A percentile compares a stretch with the other conserved stretches of the same genome.
Conservation (phyloP, 2,113 vertebrate genomes). For the Leucopsar rothschildi region DNA sequence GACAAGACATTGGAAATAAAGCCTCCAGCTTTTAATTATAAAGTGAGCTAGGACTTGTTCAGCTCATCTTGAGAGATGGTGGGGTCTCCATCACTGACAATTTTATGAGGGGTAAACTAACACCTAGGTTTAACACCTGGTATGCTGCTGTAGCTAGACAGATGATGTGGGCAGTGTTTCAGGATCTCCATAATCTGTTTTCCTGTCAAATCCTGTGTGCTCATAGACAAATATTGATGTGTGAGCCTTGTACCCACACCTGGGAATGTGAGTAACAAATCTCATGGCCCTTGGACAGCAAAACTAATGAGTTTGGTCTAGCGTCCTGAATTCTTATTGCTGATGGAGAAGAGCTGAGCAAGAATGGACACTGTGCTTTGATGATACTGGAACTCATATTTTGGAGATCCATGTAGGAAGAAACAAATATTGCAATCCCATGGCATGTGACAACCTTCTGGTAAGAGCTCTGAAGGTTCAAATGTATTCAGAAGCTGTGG, state of each 20-base stretch:
- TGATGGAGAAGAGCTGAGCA: neutral
- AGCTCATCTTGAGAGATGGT: neutral
- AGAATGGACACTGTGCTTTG: neutral
- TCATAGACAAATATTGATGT: neutral
- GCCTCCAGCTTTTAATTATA: fast-evolving
- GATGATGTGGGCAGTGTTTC: neutral
- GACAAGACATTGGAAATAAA: neutral
- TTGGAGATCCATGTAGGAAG: neutral
- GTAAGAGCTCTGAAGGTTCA: neutral
- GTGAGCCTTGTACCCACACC: neutral
- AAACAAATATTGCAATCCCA: neutral
- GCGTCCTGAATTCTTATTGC: neutral
- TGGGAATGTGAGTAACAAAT: neutral
- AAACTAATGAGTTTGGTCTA: neutral
- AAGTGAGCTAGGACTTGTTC: neutral
- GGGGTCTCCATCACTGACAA: neutral
- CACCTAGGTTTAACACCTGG: neutral
- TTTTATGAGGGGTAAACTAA: neutral
- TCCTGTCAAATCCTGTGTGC: neutral
- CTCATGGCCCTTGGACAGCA: neutral
- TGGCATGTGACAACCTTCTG: neutral
- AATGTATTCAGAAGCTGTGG: neutral
- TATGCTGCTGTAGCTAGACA: neutral
- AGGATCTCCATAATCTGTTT: neutral
- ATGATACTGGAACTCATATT: neutral